These are phyloP conservation scores for Matsumyia berberina DNA, from an alignment of 2,888 invertebrate species.

Conservation along the genomic window DNA sequence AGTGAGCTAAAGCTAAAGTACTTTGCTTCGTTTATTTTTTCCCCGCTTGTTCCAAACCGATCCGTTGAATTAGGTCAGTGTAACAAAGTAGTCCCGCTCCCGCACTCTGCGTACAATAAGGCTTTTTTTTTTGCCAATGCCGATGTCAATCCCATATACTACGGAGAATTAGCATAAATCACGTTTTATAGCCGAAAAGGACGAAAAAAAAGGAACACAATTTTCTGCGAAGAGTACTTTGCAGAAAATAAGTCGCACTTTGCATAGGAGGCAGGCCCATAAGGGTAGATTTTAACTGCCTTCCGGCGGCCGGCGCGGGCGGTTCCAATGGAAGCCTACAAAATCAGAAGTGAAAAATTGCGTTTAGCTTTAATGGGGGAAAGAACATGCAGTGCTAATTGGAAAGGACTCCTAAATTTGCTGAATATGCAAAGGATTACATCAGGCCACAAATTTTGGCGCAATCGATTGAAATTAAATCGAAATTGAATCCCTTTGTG, in stretches of 20 bases:
- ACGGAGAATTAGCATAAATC: slow-evolving; percentile 43
- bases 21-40: slow-evolving; percentile 1
- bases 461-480: too few relatives aligned
- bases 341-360: slow-evolving; percentile 36
- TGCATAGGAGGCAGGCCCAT: not conserved
- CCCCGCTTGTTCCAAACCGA: not conserved
- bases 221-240: not conserved
- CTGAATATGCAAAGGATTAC: too few relatives aligned
- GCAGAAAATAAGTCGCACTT: not conserved
- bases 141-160: slow-evolving; percentile 29
- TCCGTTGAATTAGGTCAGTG: slow-evolving; percentile 39
- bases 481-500: too few relatives aligned
- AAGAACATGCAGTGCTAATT: not conserved
- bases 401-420: too few relatives aligned
- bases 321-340: slow-evolving; percentile 37
- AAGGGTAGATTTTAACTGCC: slow-evolving; percentile 34
- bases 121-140: slow-evolving; percentile 14
- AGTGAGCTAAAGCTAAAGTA: slow-evolving; percentile 41
- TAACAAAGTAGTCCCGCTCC: slow-evolving; percentile 8
- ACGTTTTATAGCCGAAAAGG: slow-evolving; percentile 28
- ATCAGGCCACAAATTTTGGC: too few relatives aligned
- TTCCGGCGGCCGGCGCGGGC: slow-evolving; percentile 18
- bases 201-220: slow-evolving; percentile 3
- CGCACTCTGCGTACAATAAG: not conserved
- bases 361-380: not conserved